phyloP scores from a whole-genome alignment of 1,140 invertebrate species.

The Anoplolepis gracilipes region DNA sequence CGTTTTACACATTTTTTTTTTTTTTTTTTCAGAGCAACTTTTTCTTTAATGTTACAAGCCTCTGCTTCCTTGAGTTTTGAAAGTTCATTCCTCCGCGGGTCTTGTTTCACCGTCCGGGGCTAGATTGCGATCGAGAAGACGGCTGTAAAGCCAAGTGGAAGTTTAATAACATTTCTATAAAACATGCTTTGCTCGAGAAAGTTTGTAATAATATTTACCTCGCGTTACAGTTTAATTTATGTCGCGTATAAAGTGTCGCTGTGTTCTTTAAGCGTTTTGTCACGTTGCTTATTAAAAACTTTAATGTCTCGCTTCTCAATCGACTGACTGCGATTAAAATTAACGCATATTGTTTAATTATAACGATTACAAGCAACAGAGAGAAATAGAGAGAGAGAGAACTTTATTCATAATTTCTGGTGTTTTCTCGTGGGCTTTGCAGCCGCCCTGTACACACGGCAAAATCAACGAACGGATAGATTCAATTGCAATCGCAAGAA shows the following conservation, averaged over 20 bases:
- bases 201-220: constrained; percentile 57
- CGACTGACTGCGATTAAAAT: not conserved
- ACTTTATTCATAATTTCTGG: not conserved
- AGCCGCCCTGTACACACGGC: too few species aligned
- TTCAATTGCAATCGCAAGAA: constrained; percentile 30
- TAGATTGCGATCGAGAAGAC: constrained; percentile 32
- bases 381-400: too few species aligned
- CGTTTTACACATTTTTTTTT: not conserved
- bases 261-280: not conserved
- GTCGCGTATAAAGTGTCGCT: not conserved
- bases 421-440: not conserved
- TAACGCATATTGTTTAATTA: not conserved
- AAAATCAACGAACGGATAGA: constrained; percentile 8
- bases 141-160: constrained; percentile 48
- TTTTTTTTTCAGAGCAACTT: constrained; percentile 3
- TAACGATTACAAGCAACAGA: too few species aligned
- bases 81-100: constrained; percentile 39
- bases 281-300: constrained; percentile 8
- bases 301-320: not conserved
- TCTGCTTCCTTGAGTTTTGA: constrained; percentile 38
- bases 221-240: constrained; percentile 51
- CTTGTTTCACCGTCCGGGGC: constrained; percentile 37
- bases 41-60: constrained; percentile 44
- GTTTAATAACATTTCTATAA: constrained; percentile 62
- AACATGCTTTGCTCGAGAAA: constrained; percentile 34